Base-by-base conservation (phyloP, 2,797 vertebrate species). In the Argyrosomus regius region DNA sequence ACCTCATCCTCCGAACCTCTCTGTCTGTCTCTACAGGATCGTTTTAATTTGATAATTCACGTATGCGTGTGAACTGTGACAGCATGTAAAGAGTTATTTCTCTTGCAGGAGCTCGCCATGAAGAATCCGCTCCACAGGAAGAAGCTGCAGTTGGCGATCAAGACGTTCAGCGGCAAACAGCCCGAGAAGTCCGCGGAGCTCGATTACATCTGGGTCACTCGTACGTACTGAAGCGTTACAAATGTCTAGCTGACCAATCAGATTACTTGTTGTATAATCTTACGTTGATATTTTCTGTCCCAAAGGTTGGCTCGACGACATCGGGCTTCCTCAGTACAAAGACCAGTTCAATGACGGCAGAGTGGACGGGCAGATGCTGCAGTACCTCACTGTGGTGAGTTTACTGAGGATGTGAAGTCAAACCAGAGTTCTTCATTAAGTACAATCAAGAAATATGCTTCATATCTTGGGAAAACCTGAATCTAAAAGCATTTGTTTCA, bases 271-370 rank as follows among this genome's bases (percentile, higher is more conserved):
- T 8, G 35, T 35, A 9, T 35, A 35, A 35, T 35, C 35, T 35
- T 8, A 35, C 35, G 2, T 35, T 2, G 20, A 17, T 60, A 3
- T 49, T 24, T 62, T 68, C 0, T 86, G 16, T 78, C 82, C 58
- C 18, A 80, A 58, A 99, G 98, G 98, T 17, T 99, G 98, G 98
- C 96, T 99, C 0, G 98, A 99, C 76, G 98, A 99, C 80, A 98
- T 99, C 13, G 98, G 98, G n/a, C 95, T 99, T 60, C 98, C 98
- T 31, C 98, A 99, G 74, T 99, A 99, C 92, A 99, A 99, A 92
- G 98, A 99, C 90, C 98, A 99, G 83, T 99, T 99, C 82, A 96
- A 96, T 20, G 97, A 99, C 67, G 96, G 95, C 41, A 93, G 98
- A 84, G 97, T 99, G 39, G 98, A 99, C 3, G 98, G 98, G 17